Conservation (phyloP, 2,113 vertebrate genomes). For the Chionomys nivalis region DNA sequence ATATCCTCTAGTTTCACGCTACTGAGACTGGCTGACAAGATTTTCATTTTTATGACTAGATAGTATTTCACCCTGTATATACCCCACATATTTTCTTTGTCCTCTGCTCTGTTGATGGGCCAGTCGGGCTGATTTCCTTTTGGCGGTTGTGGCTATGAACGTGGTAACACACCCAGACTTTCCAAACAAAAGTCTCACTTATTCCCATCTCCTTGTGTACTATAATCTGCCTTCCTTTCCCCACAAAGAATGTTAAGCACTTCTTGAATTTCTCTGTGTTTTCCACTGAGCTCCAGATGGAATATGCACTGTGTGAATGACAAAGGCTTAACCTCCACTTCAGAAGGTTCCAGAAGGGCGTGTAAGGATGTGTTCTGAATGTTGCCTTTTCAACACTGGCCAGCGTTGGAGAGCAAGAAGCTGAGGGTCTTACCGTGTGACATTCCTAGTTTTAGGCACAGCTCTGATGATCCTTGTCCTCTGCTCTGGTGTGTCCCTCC, state of each 20-base stretch:
- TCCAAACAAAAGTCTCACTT: not conserved
- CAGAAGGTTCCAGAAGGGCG: not conserved
- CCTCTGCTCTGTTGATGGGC: not conserved
- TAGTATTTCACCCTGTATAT: not conserved
- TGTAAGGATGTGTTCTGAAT: not conserved
- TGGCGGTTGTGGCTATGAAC: not conserved
- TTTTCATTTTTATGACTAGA: not conserved
- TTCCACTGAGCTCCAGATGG: not conserved
- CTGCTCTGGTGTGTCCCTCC: accelerated
- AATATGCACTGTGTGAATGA: not conserved
- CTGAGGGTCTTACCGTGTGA: not conserved
- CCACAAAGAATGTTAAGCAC: not conserved
- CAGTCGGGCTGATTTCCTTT: not conserved
- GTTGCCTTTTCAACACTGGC: not conserved
- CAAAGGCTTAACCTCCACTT: not conserved
- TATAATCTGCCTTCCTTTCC: not conserved
- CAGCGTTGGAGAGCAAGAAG: accelerated
- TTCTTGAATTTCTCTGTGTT: not conserved
- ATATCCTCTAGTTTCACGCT: not conserved
- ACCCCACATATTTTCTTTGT: not conserved
- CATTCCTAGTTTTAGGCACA: accelerated
- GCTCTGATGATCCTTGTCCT: not conserved
- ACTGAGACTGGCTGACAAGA: not conserved
- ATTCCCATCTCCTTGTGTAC: not conserved
- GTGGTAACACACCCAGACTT: not conserved